Evolutionary conservation across 2,113 vertebrate genomes (phyloP).

Genomic region (Sus scrofa): DNA sequence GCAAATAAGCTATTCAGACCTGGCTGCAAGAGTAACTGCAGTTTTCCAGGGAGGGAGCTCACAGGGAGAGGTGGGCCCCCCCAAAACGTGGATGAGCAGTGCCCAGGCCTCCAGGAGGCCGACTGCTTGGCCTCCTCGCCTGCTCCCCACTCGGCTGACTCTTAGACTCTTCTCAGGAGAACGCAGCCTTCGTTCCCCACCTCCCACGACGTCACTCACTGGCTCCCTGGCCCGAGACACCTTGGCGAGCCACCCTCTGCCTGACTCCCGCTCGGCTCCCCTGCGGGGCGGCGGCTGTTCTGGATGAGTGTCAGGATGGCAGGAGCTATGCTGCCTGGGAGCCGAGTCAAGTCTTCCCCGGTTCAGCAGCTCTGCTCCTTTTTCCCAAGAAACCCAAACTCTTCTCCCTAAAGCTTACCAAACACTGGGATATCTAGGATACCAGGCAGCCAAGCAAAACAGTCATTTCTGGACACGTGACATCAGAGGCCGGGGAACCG

Average conservation of each 20-base stretch:
- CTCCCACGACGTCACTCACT: too few relatives aligned
- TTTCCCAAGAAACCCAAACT: neutral
- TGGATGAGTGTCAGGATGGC: neutral
- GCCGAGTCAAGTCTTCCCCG: neutral
- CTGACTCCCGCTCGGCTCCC: neutral
- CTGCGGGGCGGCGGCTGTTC: neutral
- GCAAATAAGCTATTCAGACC: neutral
- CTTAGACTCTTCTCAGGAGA: conserved; percentile 19
- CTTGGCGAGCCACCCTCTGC: too few relatives aligned
- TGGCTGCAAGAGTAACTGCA: neutral
- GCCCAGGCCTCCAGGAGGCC: neutral
- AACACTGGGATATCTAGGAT: neutral
- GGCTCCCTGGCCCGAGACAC: neutral
- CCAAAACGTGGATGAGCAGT: neutral
- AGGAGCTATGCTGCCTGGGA: neutral
- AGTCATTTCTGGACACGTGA: neutral
- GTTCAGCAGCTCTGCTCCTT: neutral
- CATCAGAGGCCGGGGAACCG: neutral
- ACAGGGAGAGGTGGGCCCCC: neutral
- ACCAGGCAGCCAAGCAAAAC: neutral
- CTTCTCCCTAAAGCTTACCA: conserved; percentile 16
- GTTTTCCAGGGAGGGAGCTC: too few relatives aligned
- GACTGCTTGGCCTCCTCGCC: neutral
- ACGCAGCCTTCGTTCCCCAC: neutral
- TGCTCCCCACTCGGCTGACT: neutral